Conservation (phyloP, 2,888 invertebrate species). For the Beris chalybata region DNA sequence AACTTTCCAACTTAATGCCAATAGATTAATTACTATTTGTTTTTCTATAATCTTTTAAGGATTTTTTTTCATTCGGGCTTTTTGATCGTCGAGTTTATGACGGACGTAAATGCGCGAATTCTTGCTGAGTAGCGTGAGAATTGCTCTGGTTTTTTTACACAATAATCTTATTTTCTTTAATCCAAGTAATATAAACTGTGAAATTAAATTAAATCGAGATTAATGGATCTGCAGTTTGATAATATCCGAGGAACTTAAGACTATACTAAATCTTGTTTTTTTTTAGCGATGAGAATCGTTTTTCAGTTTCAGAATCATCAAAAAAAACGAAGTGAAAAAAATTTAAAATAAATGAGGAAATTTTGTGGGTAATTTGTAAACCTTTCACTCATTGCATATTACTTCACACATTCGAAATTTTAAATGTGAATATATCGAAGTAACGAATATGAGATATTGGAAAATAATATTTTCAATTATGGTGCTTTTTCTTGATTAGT, state of each 20-base stretch:
- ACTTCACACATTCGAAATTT: constrained; percentile 22
- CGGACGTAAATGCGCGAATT: neutral
- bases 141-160: neutral
- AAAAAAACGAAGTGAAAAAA: neutral
- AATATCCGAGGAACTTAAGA: too few relatives aligned
- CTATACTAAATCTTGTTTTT: too few relatives aligned
- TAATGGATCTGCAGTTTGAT: too few relatives aligned
- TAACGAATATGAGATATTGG: neutral
- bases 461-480: too few relatives aligned
- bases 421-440: constrained; percentile 9
- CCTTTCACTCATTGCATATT: constrained; percentile 27
- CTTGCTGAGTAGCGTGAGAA: constrained; percentile 22
- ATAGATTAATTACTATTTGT: constrained; percentile 34
- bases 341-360: constrained; percentile 25
- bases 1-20: constrained; percentile 26
- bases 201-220: too few relatives aligned
- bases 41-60: constrained; percentile 9
- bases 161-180: too few relatives aligned
- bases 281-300: too few relatives aligned
- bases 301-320: too few relatives aligned
- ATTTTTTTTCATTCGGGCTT: constrained; percentile 5
- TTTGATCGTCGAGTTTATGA: neutral
- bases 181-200: too few relatives aligned
- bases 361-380: constrained; percentile 28
- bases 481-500: neutral